phyloP scores from a whole-genome alignment of 2,113 vertebrate genomes.

The Nesogale talazaci region DNA sequence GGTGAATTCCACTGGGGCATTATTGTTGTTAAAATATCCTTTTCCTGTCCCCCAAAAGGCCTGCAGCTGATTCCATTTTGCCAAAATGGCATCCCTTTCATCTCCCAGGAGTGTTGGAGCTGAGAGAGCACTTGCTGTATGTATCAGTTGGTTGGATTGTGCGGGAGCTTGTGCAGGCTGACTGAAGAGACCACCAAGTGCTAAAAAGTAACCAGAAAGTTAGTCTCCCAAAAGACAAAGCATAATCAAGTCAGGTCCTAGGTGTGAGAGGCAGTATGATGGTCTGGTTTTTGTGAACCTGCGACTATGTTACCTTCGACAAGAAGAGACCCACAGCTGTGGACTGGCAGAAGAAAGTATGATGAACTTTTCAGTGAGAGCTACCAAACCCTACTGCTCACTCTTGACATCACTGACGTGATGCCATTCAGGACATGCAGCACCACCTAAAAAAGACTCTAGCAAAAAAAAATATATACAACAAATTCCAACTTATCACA shows the following conservation, averaged over 20 bases:
- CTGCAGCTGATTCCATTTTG: conserved; percentile 99
- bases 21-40: conserved; percentile 95
- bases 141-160: conserved; percentile 95
- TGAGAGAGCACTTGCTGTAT: conserved; percentile 96
- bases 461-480: too few relatives aligned
- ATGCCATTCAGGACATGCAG: too few relatives aligned
- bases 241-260: conserved; percentile 37
- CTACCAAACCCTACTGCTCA: not conserved
- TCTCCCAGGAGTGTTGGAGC: conserved; percentile 95
- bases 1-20: conserved; percentile 94
- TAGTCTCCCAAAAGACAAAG: conserved; percentile 1
- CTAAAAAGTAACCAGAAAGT: conserved; percentile 66
- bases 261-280: conserved; percentile 13
- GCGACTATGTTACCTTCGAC: not conserved
- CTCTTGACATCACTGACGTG: not conserved
- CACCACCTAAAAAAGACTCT: too few relatives aligned
- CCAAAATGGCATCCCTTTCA: conserved; percentile 96
- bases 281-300: not conserved
- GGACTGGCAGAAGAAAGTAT: too few relatives aligned
- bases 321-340: not conserved
- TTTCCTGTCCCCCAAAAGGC: conserved; percentile 99
- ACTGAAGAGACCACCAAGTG: conserved; percentile 91
- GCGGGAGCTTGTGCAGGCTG: conserved; percentile 90
- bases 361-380: too few relatives aligned
- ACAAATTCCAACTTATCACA: too few relatives aligned